These are phyloP conservation scores for Hirundo rustica DNA, from an alignment of 2,797 vertebrate genomes.

Conservation along the genomic window DNA sequence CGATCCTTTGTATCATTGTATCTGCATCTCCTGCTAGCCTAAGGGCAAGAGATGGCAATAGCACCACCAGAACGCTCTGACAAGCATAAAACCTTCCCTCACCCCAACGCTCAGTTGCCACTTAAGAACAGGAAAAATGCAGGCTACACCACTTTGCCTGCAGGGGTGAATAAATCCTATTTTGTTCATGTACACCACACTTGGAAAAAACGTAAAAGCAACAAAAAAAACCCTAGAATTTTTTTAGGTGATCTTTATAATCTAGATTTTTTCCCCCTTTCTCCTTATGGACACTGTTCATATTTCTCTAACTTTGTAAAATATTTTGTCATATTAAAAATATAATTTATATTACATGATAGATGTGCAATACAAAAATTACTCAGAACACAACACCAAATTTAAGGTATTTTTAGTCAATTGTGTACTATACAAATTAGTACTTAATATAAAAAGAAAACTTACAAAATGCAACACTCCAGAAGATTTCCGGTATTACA, in stretches of 20 bases:
- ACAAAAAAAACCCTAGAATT: not conserved
- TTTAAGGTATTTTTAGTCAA: not conserved
- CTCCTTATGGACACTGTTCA: not conserved
- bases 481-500: not conserved
- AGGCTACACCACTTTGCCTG: not conserved
- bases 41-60: not conserved
- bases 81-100: not conserved
- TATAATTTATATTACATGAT: not conserved
- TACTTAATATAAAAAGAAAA: not conserved
- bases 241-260: not conserved
- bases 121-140: not conserved
- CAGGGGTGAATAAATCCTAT: not conserved
- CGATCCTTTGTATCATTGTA: not conserved
- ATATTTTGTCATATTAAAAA: not conserved
- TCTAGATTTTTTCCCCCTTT: rapidly evolving
- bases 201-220: not conserved
- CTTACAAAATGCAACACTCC: not conserved
- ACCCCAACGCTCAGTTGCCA: not conserved
- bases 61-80: not conserved
- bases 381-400: not conserved
- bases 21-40: not conserved
- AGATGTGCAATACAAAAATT: not conserved
- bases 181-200: not conserved
- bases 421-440: not conserved
- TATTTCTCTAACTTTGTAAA: not conserved